These are phyloP conservation scores for Platycheirus albimanus DNA, from an alignment of 2,888 invertebrate species.

Conservation along the genomic window DNA sequence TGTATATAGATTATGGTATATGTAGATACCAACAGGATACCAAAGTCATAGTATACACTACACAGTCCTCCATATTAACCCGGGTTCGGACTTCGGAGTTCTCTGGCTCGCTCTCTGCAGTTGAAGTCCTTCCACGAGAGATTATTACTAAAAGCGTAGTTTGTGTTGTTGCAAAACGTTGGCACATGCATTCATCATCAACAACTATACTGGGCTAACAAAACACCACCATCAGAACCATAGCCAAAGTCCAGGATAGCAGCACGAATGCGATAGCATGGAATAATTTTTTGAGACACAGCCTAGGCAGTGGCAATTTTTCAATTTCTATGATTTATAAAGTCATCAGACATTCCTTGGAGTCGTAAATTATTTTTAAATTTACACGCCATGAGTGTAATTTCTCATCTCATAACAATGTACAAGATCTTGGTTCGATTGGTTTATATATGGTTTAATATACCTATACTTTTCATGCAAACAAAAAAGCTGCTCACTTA, in stretches of 20 bases:
- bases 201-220: constrained; percentile 34
- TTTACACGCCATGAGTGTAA: constrained; percentile 39
- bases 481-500: too few species aligned
- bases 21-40: neutral
- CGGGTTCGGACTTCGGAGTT: constrained; percentile 6
- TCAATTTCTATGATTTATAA: constrained; percentile 70
- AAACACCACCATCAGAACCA: constrained; percentile 13
- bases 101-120: neutral
- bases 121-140: constrained; percentile 42
- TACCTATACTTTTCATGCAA: too few species aligned
- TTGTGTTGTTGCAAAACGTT: constrained; percentile 71
- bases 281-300: constrained; percentile 56
- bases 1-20: neutral
- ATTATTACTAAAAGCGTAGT: constrained; percentile 68
- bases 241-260: neutral
- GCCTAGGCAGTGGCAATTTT: constrained; percentile 58
- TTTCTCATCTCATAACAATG: neutral
- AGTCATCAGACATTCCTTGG: constrained; percentile 68
- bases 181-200: constrained; percentile 71
- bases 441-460: too few species aligned
- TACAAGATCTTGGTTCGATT: too few species aligned
- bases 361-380: constrained; percentile 71
- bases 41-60: neutral
- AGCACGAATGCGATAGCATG: constrained; percentile 30
- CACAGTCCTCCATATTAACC: neutral